These are phyloP conservation scores for Tinea trinotella DNA, from an alignment of 2,888 invertebrate species.

Conservation along the genomic window DNA sequence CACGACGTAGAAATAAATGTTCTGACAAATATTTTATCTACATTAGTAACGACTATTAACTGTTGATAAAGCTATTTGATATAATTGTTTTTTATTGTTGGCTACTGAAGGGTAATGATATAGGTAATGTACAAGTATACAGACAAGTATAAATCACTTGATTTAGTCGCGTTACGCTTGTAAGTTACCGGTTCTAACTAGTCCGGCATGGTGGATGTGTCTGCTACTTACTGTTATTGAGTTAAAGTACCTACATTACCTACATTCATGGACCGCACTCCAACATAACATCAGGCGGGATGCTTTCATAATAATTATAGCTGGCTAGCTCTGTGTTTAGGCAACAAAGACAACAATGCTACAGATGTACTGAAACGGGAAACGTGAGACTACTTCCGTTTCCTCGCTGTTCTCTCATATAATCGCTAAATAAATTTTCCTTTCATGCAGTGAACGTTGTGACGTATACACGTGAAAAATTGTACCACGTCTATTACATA, in stretches of 20 bases:
- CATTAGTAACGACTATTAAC: background rate
- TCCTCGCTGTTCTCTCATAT: background rate
- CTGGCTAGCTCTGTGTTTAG: constrained; percentile 5
- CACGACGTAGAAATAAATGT: background rate
- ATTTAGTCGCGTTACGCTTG: too few relatives aligned
- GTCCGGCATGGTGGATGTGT: too few relatives aligned
- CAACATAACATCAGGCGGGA: too few relatives aligned
- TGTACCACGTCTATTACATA: background rate
- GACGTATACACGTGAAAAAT: background rate
- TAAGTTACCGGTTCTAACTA: too few relatives aligned
- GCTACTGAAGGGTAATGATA: too few relatives aligned
- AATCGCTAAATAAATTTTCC: background rate
- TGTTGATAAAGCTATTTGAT: background rate
- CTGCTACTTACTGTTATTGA: too few relatives aligned
- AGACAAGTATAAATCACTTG: too few relatives aligned
- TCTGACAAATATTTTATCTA: background rate
- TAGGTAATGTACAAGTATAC: too few relatives aligned
- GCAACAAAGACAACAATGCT: background rate
- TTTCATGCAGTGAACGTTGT: background rate
- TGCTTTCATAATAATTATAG: too few relatives aligned
- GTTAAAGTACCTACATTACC: too few relatives aligned
- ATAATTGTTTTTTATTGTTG: too few relatives aligned
- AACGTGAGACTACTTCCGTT: background rate
- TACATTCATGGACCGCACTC: too few relatives aligned
- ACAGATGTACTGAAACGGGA: background rate